Base-by-base conservation (phyloP, 2,113 vertebrate species). In the Sander vitreus region DNA sequence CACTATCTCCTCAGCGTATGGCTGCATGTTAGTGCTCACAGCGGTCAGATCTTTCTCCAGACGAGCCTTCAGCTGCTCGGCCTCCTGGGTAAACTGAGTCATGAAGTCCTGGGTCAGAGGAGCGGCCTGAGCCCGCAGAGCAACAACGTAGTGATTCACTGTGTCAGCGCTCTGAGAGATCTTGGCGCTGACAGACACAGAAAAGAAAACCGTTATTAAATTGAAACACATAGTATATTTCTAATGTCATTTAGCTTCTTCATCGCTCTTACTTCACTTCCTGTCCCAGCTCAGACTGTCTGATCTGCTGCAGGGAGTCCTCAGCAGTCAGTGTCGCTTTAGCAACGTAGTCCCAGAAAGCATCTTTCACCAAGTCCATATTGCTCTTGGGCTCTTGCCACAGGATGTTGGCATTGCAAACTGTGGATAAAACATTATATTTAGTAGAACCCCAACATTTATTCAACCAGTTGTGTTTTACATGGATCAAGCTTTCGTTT, bases 311-410 rank as follows among this genome's bases (percentile, higher is more conserved):
- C 58, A 94, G 14, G 0, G 93, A 83, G 2, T 94, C 93, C 80
- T 93, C 93, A 1, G 94, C 92, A 0, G 91, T 93, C 3, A 69
- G 77, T 0, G 93, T 95, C 1, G 80, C 91, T 54, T 92, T 87
- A 27, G 87, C 79, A 2, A 93, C 91, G 33, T 93, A 94, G 65
- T 94, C 93, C 95, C 93, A 95, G 48, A 95, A 95, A 13, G 93
- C 89, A 69, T 94, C 88, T 47, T 82, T 94, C 58, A 94, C 85
- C 76, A 94, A 23, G 0, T 95, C 93, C 78, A 95, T 79, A 51
- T 81, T 87, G 76, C 21, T 85, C 74, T 90, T 93, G 80, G 93
- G 88, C 33, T 91, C 89, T 3, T 84, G 89, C 91, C 92, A 93
- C 78, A 94, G 55, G 8, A 94, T 13, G 88, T 93, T 93, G 83